These are phyloP conservation scores for Melanerpes formicivorus DNA, from an alignment of 2,113 vertebrate genomes.

Conservation along the genomic window DNA sequence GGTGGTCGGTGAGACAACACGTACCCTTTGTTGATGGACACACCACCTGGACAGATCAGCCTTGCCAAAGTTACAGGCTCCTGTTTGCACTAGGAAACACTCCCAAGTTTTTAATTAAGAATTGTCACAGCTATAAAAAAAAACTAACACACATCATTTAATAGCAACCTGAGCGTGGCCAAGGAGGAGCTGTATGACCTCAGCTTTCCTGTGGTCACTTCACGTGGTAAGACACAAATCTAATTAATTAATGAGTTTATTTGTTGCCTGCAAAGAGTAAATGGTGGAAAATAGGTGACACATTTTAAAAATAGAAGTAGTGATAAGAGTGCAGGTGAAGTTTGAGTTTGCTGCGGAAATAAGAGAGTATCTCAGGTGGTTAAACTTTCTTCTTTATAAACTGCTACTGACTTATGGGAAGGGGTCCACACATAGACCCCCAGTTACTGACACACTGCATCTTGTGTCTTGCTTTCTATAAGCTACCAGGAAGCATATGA, in stretches of 20 bases:
- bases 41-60: neutral
- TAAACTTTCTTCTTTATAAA: neutral
- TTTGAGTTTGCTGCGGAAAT: neutral
- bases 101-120: neutral
- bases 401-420: neutral
- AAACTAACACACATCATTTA: neutral
- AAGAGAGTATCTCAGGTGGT: neutral
- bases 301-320: neutral
- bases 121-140: neutral
- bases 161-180: neutral
- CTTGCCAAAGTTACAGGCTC: neutral
- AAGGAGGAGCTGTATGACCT: rapidly evolving
- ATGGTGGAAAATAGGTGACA: neutral
- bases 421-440: rapidly evolving
- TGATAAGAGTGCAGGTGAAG: neutral
- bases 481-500: neutral
- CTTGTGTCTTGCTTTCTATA: neutral
- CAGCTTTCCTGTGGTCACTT: neutral
- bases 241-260: neutral
- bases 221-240: neutral
- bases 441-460: neutral
- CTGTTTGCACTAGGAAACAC: neutral
- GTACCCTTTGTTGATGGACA: neutral
- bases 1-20: neutral
- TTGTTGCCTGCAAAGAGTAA: neutral